phyloP scores from a whole-genome alignment of 2,113 vertebrate species.

The Himantopus leucocephalus region DNA sequence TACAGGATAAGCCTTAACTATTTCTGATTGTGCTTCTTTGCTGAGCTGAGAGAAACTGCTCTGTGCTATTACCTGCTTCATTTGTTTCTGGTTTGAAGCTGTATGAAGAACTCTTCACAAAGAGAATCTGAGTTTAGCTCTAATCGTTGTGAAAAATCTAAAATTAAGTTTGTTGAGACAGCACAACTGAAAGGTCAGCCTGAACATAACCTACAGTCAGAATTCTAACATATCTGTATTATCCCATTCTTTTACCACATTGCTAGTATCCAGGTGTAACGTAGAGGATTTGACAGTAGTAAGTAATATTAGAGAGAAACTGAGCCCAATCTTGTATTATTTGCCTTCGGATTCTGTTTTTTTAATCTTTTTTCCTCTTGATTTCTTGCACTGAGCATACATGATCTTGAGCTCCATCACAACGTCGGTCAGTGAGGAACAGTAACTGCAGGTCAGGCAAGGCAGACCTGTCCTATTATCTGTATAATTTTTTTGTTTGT shows the following conservation, averaged over 20 bases:
- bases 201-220: not conserved
- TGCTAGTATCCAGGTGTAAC: not conserved
- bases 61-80: conserved; percentile 24
- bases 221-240: not conserved
- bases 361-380: not conserved
- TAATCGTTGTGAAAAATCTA: not conserved
- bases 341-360: not conserved
- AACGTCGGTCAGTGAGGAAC: not conserved
- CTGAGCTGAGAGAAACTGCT: conserved; percentile 29
- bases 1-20: conserved; percentile 22
- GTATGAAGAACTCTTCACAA: not conserved
- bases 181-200: not conserved
- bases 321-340: not conserved
- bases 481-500: not conserved
- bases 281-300: not conserved
- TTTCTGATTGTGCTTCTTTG: conserved; percentile 22
- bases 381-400: not conserved
- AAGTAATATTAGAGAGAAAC: not conserved
- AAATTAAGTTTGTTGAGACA: conserved; percentile 26
- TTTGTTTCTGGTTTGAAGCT: conserved; percentile 54
- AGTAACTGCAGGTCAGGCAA: not conserved
- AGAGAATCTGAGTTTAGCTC: not conserved
- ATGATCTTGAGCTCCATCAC: not conserved
- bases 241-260: not conserved
- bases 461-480: not conserved